These are phyloP conservation scores for Pseudomugil tenellus DNA, from an alignment of 2,797 vertebrate species.

Conservation along the genomic window DNA sequence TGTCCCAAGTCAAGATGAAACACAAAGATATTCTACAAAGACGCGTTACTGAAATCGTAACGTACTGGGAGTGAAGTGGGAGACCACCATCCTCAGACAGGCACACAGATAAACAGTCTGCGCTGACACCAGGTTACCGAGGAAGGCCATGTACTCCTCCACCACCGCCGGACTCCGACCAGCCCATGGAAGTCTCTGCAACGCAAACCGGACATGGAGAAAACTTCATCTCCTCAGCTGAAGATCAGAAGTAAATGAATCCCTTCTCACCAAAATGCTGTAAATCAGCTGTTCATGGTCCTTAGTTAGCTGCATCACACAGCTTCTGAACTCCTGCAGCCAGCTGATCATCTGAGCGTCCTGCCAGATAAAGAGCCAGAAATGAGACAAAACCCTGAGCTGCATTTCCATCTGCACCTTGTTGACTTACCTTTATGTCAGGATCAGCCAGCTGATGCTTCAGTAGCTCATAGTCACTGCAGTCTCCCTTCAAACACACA, in stretches of 20 bases:
- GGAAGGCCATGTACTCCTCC: slow-evolving; percentile 93
- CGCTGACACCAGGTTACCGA: slow-evolving; percentile 94
- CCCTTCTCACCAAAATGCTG: slow-evolving; percentile 85
- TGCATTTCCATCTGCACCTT: not conserved
- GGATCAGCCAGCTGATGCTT: slow-evolving; percentile 92
- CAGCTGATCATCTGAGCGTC: slow-evolving; percentile 95
- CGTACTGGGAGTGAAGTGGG: slow-evolving; percentile 83
- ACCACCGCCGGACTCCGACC: slow-evolving; percentile 88
- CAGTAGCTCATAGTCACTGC: slow-evolving; percentile 88
- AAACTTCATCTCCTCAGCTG: too few relatives aligned
- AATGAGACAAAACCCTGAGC: slow-evolving; percentile 8
- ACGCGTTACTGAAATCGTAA: too few relatives aligned
- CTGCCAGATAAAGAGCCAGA: slow-evolving; percentile 70
- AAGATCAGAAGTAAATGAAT: too few relatives aligned
- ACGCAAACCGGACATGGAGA: not conserved
- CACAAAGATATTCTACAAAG: too few relatives aligned
- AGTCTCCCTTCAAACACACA: slow-evolving; percentile 84
- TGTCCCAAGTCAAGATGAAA: too few relatives aligned
- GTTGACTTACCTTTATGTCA: slow-evolving; percentile 89
- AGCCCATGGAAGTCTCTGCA: slow-evolving; percentile 89
- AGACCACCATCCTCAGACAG: slow-evolving; percentile 89
- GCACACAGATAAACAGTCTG: slow-evolving; percentile 93
- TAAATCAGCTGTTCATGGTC: slow-evolving; percentile 92
- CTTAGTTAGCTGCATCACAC: slow-evolving; percentile 88
- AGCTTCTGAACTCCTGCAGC: slow-evolving; percentile 90